Percentiles rank a stretch among this genome's conserved stretches.
Conservation (phyloP, 2,113 vertebrate genomes). For the Gallinago jamesoni region DNA sequence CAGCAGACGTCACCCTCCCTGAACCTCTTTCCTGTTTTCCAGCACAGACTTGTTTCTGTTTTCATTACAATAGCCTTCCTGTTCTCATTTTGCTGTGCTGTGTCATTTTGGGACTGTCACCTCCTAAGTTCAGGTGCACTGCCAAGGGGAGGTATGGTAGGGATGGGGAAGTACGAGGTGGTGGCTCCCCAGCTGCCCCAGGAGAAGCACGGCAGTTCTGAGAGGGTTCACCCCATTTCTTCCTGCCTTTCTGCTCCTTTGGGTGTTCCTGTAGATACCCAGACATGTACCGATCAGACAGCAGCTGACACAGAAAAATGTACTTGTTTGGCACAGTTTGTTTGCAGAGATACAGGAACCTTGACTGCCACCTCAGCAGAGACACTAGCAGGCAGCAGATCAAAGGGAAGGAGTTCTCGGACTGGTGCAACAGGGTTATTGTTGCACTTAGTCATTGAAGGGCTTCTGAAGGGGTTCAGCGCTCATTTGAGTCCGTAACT, state of each 20-base stretch:
- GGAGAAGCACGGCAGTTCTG: background rate
- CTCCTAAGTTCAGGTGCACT: background rate
- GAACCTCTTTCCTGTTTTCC: background rate
- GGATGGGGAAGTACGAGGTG: background rate
- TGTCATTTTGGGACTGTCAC: background rate
- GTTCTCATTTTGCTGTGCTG: background rate
- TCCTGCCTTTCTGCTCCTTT: background rate
- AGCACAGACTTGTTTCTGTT: background rate
- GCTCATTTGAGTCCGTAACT: rapidly evolving
- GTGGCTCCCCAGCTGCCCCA: background rate
- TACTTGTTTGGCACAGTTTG: background rate
- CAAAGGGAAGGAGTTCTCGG: background rate
- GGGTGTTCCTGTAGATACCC: background rate
- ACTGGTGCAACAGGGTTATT: rapidly evolving
- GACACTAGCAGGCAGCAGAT: background rate
- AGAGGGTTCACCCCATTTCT: background rate
- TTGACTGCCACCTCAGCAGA: background rate
- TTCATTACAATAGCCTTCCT: background rate
- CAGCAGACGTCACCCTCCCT: background rate
- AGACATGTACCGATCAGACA: rapidly evolving
- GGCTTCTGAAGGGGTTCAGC: background rate
- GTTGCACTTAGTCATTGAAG: background rate
- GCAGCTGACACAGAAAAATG: background rate
- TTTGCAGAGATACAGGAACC: background rate
- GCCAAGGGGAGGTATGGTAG: background rate